Conservation (phyloP, 2,113 vertebrate species). For the Rhinolophus ferrumequinum region DNA sequence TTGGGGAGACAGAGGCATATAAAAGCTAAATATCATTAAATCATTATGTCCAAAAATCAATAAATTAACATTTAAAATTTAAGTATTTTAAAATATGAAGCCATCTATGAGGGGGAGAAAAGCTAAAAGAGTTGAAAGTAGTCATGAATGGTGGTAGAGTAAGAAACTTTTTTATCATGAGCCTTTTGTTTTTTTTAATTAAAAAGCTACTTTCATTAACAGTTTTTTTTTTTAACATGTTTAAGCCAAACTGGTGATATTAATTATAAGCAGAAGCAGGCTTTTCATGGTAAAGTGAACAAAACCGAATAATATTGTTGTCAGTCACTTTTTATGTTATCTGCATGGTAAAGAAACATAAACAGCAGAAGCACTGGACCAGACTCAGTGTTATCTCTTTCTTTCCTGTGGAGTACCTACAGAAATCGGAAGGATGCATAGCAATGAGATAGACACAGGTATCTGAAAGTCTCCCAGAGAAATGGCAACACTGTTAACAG, state of each 20-base stretch:
- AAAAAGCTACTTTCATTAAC: not conserved
- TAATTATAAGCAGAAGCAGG: not conserved
- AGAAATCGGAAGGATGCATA: not conserved
- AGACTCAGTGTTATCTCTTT: not conserved
- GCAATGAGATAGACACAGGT: slow-evolving; percentile 29
- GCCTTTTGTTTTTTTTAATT: not conserved
- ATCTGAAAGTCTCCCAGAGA: slow-evolving; percentile 24
- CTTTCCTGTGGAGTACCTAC: not conserved
- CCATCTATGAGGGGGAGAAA: not conserved
- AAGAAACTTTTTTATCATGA: slow-evolving; percentile 24
- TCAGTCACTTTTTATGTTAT: not conserved
- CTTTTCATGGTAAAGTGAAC: not conserved
- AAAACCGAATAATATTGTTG: slow-evolving; percentile 31
- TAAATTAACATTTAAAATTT: slow-evolving; percentile 38
- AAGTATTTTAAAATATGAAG: slow-evolving; percentile 32
- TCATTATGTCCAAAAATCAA: not conserved
- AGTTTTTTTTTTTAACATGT: not conserved
- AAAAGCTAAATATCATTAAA: slow-evolving; percentile 23
- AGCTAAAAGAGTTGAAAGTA: not conserved
- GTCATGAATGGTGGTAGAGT: not conserved
- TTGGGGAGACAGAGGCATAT: not conserved
- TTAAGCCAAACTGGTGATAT: not conserved
- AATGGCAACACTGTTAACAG: not conserved
- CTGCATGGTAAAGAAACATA: not conserved
- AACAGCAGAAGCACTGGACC: not conserved